phyloP scores from a whole-genome alignment of 2,113 vertebrate genomes.

The Zosterops japonicus region DNA sequence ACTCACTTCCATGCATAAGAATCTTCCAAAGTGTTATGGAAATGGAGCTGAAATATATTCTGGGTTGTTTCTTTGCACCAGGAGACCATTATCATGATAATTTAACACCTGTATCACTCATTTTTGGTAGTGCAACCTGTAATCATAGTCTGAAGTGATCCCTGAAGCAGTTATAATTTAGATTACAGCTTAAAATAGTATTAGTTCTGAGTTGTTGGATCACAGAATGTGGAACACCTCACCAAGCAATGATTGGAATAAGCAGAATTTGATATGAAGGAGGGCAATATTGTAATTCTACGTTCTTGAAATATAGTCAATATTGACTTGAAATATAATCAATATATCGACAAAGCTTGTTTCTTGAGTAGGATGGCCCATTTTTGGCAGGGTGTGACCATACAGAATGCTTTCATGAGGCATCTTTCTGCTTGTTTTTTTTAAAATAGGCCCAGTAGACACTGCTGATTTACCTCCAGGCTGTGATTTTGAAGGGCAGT shows the following conservation, averaged over 20 bases:
- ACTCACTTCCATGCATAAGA: background rate
- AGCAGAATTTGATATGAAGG: background rate
- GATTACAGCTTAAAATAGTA: slow-evolving; percentile 63
- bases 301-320: background rate
- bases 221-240: slow-evolving; percentile 41
- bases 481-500: slow-evolving; percentile 28
- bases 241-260: background rate
- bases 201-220: slow-evolving; percentile 41
- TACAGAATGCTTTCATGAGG: background rate
- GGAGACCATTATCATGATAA: slow-evolving; percentile 65
- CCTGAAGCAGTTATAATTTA: slow-evolving; percentile 69
- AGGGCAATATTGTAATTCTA: background rate
- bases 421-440: background rate
- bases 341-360: background rate
- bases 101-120: slow-evolving; percentile 70
- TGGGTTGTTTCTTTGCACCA: background rate
- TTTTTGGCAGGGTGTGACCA: background rate
- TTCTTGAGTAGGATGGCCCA: background rate
- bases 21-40: background rate
- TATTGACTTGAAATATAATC: background rate
- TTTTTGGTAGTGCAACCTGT: slow-evolving; percentile 59
- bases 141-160: slow-evolving; percentile 70
- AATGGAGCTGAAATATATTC: slow-evolving; percentile 41
- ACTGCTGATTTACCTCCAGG: background rate
- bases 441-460: background rate